Percentiles rank a stretch among this genome's conserved stretches.
Evolutionary conservation across 1,140 invertebrate species (phyloP).

Genomic region (Orussus abietinus): DNA sequence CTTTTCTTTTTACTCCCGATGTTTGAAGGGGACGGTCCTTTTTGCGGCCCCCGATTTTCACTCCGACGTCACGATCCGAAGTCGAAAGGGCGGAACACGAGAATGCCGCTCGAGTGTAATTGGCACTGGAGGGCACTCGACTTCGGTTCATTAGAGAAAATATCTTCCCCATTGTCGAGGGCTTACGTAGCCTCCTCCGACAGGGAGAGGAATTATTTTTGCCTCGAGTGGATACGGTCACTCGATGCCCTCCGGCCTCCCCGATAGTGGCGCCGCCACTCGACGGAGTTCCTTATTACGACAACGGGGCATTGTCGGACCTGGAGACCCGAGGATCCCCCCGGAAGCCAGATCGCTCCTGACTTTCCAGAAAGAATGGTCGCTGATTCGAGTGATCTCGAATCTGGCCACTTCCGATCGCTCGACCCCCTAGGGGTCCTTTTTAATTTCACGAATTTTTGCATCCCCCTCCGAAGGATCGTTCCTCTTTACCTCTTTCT

Average conservation of each 20-base stretch:
- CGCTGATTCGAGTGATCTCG: too few species aligned
- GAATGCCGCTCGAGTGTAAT: constrained; percentile 51
- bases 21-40: too few species aligned
- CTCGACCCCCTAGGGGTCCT: too few species aligned
- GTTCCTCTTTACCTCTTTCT: too few species aligned
- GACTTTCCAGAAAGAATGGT: too few species aligned
- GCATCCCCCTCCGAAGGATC: too few species aligned
- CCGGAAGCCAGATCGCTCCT: too few species aligned
- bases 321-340: constrained; percentile 42
- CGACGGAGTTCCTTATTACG: too few species aligned
- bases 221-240: constrained; percentile 51
- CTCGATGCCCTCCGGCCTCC: constrained; percentile 37
- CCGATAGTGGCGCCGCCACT: too few species aligned
- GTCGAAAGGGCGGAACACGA: constrained; percentile 36
- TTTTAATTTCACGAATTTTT: too few species aligned
- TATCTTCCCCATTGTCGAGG: constrained; percentile 52
- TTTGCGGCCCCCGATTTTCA: constrained; percentile 9
- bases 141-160: constrained; percentile 56
- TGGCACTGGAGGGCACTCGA: constrained; percentile 52
- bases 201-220: constrained; percentile 51
- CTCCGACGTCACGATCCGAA: constrained; percentile 44
- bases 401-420: too few species aligned
- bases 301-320: constrained; percentile 35
- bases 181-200: constrained; percentile 31
- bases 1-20: constrained; percentile 4